These are phyloP conservation scores for Syritta pipiens DNA, from an alignment of 2,888 invertebrate genomes.

Conservation along the genomic window DNA sequence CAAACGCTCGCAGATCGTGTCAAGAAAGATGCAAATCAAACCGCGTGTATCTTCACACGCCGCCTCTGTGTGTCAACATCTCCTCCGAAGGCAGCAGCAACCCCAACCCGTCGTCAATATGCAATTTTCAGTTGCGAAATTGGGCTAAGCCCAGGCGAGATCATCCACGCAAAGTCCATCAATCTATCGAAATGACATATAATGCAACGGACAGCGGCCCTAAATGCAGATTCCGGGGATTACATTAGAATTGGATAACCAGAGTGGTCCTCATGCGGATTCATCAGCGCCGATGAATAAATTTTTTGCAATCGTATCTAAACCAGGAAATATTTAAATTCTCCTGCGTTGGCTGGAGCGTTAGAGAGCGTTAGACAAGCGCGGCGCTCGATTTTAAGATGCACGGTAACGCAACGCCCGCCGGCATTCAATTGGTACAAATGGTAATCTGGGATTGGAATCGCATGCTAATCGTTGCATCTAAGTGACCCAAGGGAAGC, in stretches of 20 bases:
- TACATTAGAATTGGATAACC: constrained; percentile 29
- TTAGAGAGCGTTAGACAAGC: constrained; percentile 11
- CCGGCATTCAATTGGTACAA: constrained; percentile 37
- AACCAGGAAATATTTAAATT: constrained; percentile 60
- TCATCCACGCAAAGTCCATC: constrained; percentile 40
- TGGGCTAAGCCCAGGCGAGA: constrained; percentile 41
- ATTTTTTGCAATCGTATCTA: constrained; percentile 39
- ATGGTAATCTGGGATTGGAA: constrained; percentile 46
- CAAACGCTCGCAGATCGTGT: not conserved
- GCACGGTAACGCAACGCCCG: constrained; percentile 20
- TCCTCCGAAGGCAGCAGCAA: not conserved
- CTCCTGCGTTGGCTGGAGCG: not conserved
- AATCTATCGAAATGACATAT: constrained; percentile 9
- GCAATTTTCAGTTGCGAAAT: constrained; percentile 46
- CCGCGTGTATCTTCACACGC: not conserved
- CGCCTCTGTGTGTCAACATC: no score
- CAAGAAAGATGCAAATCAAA: not conserved
- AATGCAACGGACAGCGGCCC: constrained; percentile 25
- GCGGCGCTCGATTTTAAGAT: constrained; percentile 28
- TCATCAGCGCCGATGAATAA: constrained; percentile 26
- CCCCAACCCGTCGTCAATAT: no score
- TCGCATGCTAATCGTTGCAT: constrained; percentile 29
- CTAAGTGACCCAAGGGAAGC: constrained; percentile 15
- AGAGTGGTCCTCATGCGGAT: constrained; percentile 1
- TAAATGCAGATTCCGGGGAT: constrained; percentile 48